Percentiles rank a stretch among this genome's conserved stretches.
Evolutionary conservation across 2,797 vertebrate species (phyloP).

Genomic region (Tapera naevia): DNA sequence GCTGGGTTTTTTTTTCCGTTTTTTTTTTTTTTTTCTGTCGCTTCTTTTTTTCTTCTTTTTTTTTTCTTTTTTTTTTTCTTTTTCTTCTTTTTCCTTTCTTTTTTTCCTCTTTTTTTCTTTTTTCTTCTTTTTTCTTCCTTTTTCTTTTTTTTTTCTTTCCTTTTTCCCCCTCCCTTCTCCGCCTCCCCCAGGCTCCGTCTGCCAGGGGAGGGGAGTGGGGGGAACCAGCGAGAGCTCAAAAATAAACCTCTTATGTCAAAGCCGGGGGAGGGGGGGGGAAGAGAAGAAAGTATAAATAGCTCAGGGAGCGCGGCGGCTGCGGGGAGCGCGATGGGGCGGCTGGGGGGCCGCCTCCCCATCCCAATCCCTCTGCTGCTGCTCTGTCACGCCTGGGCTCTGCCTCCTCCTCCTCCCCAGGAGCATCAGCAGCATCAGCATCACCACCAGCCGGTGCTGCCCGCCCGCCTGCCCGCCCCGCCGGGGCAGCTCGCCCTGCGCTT

Average conservation of each 20-base stretch:
- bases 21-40: not conserved
- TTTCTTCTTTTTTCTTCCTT: not conserved
- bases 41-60: too few relatives aligned
- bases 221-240: constrained; percentile 86
- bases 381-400: constrained; percentile 32
- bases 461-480: constrained; percentile 41
- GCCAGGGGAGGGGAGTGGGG: constrained; percentile 90
- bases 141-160: not conserved
- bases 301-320: constrained; percentile 68
- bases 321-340: constrained; percentile 25
- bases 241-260: constrained; percentile 92
- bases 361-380: constrained; percentile 3
- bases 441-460: constrained; percentile 50
- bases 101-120: not conserved
- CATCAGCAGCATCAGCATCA: not conserved
- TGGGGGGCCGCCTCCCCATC: constrained; percentile 14
- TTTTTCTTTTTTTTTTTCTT: not conserved
- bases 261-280: constrained; percentile 79
- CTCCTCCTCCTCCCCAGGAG: not conserved
- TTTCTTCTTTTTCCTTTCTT: too few relatives aligned
- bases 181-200: constrained; percentile 74
- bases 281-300: constrained; percentile 93
- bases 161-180: constrained; percentile 51
- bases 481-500: constrained; percentile 71
- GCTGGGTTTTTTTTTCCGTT: not conserved